Evolutionary conservation across 2,113 vertebrate genomes (phyloP).

Genomic region (Bubo blakistoni): DNA sequence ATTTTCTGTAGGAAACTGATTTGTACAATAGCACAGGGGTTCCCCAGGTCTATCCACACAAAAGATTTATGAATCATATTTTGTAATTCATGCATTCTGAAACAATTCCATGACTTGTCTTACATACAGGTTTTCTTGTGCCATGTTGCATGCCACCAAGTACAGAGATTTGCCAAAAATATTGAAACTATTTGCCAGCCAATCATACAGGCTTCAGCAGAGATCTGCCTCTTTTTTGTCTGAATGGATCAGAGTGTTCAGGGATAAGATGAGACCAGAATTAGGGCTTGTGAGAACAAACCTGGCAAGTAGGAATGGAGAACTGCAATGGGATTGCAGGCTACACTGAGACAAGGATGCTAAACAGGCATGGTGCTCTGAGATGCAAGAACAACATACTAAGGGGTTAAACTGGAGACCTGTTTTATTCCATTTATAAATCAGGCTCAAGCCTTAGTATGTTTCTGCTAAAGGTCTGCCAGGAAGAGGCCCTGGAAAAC

Average conservation of each 20-base stretch:
- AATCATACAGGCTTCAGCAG: neutral
- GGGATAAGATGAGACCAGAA: neutral
- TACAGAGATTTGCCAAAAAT: neutral
- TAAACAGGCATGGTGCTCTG: neutral
- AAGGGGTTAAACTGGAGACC: neutral
- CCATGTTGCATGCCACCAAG: neutral
- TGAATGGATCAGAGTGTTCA: neutral
- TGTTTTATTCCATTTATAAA: neutral
- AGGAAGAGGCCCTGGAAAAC: constrained; percentile 12
- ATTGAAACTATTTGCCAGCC: neutral
- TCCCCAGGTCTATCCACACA: neutral
- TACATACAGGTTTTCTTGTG: neutral
- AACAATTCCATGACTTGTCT: neutral
- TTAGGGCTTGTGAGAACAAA: neutral
- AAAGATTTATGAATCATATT: neutral
- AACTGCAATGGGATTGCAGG: neutral
- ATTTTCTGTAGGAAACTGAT: neutral
- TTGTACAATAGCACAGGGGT: neutral
- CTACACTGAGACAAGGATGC: neutral
- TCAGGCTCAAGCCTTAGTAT: neutral
- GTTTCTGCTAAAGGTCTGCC: neutral
- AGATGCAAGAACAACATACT: neutral
- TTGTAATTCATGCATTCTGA: neutral
- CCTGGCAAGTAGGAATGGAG: neutral
- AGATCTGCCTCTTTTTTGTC: neutral